Percentiles rank a stretch among this genome's conserved stretches.
Evolutionary conservation across 2,797 vertebrate species (phyloP).

Genomic region (Coilia nasus): DNA sequence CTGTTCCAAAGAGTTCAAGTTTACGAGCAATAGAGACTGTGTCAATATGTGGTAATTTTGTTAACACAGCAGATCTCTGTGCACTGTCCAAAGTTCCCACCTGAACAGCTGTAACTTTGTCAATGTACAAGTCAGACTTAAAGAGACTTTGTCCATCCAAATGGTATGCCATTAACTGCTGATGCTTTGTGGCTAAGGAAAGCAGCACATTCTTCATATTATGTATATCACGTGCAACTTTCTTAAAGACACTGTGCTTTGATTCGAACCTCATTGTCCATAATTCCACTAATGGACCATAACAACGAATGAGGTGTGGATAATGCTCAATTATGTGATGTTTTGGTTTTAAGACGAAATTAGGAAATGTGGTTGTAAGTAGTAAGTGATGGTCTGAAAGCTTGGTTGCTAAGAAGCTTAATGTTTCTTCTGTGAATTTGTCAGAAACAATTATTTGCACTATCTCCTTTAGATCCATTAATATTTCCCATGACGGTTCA

Average conservation of each 20-base stretch:
- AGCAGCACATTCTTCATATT: background rate
- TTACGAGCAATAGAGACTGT: background rate
- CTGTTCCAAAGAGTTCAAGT: background rate
- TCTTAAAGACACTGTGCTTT: background rate
- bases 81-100: background rate
- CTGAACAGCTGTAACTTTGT: background rate
- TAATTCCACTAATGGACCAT: too few species aligned
- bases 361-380: too few species aligned
- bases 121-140: background rate
- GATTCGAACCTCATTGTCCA: too few species aligned
- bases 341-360: too few species aligned
- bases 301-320: too few species aligned
- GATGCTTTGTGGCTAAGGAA: background rate
- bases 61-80: background rate
- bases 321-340: too few species aligned
- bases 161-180: background rate
- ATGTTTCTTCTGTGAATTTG: too few species aligned
- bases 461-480: too few species aligned
- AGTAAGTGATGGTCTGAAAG: too few species aligned
- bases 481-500: too few species aligned
- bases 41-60: background rate
- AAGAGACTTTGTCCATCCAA: constrained; percentile 1
- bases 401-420: too few species aligned
- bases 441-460: too few species aligned
- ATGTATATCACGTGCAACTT: background rate